phyloP scores from a whole-genome alignment of 1,140 invertebrate species.

The Doryteuthis pealeii region DNA sequence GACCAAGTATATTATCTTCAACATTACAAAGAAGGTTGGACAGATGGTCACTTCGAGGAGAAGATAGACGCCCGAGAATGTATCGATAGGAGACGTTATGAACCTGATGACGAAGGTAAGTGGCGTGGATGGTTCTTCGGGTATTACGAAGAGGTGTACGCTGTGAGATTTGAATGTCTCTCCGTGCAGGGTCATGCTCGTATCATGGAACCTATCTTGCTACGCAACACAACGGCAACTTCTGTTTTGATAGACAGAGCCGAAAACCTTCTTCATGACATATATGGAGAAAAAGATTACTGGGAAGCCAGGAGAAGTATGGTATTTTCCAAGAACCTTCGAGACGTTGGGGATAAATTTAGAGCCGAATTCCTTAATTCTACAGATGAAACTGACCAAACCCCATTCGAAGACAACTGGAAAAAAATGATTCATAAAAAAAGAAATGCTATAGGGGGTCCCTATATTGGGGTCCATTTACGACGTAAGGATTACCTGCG shows the following conservation, averaged over 20 bases:
- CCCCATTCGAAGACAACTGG: slow-evolving; percentile 67
- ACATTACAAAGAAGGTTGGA: slow-evolving; percentile 84
- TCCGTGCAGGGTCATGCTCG: slow-evolving; percentile 75
- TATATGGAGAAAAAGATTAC: slow-evolving; percentile 78
- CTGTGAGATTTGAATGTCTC: slow-evolving; percentile 68
- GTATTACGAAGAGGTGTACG: slow-evolving; percentile 65
- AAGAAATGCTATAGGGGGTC: slow-evolving; percentile 67
- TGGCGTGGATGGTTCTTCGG: slow-evolving; percentile 68
- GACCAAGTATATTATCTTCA: slow-evolving; percentile 81
- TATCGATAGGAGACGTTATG: slow-evolving; percentile 33
- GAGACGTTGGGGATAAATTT: slow-evolving; percentile 73
- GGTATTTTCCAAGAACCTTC: slow-evolving; percentile 77
- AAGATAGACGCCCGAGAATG: slow-evolving; percentile 69
- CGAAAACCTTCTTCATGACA: slow-evolving; percentile 85
- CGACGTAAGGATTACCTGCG: slow-evolving; percentile 81
- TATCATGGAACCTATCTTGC: slow-evolving; percentile 50
- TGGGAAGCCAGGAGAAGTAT: slow-evolving; percentile 86
- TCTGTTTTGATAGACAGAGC: slow-evolving; percentile 81
- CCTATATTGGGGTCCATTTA: slow-evolving; percentile 80
- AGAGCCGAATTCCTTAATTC: slow-evolving; percentile 72
- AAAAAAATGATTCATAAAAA: slow-evolving; percentile 64
- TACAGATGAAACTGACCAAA: slow-evolving; percentile 68
- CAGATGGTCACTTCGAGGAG: slow-evolving; percentile 76
- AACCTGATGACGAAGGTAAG: slow-evolving; percentile 34
- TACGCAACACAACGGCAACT: slow-evolving; percentile 54